phyloP scores from a whole-genome alignment of 2,113 vertebrate species.

The Oophaga pumilio region DNA sequence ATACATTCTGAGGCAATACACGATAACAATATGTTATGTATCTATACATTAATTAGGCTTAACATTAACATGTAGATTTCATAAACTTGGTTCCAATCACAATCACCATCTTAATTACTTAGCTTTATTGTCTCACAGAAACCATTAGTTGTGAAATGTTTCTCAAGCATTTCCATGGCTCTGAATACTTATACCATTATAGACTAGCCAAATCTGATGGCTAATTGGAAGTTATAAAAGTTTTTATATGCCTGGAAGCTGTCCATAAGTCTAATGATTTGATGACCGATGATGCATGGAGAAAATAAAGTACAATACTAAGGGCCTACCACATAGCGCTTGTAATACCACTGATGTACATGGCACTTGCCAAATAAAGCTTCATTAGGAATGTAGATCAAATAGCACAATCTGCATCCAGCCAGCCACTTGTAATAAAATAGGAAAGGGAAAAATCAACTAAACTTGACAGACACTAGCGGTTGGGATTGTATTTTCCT shows the following conservation, averaged over 20 bases:
- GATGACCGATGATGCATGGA: background rate
- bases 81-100: background rate
- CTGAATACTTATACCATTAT: too few species aligned
- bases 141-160: background rate
- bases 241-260: conserved; percentile 30
- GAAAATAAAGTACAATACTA: background rate
- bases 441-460: too few species aligned
- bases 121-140: conserved; percentile 12
- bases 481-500: too few species aligned
- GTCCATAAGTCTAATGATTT: conserved; percentile 41
- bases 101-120: background rate
- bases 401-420: too few species aligned
- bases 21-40: too few species aligned
- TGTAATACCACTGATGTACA: background rate
- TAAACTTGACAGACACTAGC: too few species aligned
- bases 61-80: background rate
- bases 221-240: conserved; percentile 15
- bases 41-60: too few species aligned
- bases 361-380: background rate
- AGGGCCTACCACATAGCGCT: background rate
- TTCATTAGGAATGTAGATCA: too few species aligned
- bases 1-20: background rate
- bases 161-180: too few species aligned
- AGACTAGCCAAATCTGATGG: too few species aligned
- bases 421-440: too few species aligned